Evolutionary conservation across 1,140 invertebrate species (phyloP).

Genomic region (Lasioglossum baleicum): DNA sequence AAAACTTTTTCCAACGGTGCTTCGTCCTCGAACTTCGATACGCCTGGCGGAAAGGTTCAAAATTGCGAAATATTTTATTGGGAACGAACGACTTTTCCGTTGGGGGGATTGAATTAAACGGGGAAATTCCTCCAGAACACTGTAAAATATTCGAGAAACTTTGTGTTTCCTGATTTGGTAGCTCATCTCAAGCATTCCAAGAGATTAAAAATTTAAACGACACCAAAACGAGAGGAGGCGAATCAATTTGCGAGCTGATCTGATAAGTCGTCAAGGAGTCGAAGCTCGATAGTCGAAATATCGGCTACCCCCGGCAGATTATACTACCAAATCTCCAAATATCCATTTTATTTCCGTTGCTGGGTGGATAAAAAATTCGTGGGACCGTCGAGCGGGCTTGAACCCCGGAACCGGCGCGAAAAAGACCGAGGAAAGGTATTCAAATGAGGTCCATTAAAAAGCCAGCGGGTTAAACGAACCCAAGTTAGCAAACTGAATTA

Average conservation of each 20-base stretch:
- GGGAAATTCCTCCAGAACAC: too few species aligned
- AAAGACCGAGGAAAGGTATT: constrained; percentile 8
- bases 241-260: too few species aligned
- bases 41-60: constrained; percentile 2
- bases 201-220: too few species aligned
- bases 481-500: constrained; percentile 21
- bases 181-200: too few species aligned
- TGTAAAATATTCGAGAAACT: too few species aligned
- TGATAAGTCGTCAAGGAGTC: too few species aligned
- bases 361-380: neutral
- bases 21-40: neutral
- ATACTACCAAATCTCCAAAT: neutral
- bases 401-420: neutral
- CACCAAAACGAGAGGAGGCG: too few species aligned
- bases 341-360: constrained; percentile 4
- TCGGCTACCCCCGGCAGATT: neutral
- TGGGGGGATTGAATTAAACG: too few species aligned
- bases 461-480: constrained; percentile 12
- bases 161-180: too few species aligned
- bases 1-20: neutral
- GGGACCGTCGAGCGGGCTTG: neutral
- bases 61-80: neutral
- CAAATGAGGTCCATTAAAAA: constrained; percentile 23
- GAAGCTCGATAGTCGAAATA: neutral
- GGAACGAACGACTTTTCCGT: neutral